Conservation (phyloP, 2,113 vertebrate species). For the Herpailurus yagouaroundi region DNA sequence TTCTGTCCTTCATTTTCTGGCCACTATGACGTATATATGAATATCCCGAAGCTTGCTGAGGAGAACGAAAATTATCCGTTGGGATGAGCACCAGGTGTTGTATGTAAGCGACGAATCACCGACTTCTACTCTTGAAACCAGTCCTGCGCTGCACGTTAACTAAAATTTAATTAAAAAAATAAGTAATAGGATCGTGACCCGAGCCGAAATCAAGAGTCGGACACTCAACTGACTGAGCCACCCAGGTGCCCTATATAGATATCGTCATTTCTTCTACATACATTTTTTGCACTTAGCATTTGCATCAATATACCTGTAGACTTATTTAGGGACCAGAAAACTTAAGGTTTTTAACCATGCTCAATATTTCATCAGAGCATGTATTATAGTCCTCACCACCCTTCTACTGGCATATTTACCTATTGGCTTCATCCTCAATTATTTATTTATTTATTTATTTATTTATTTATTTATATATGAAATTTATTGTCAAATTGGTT, state of each 20-base stretch:
- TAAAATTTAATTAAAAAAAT: too few relatives aligned
- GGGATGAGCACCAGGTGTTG: too few relatives aligned
- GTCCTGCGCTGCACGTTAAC: too few relatives aligned
- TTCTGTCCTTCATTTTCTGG: not conserved
- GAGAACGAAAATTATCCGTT: not conserved
- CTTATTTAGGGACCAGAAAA: not conserved
- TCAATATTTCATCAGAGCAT: constrained; percentile 25
- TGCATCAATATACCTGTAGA: not conserved
- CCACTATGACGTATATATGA: not conserved
- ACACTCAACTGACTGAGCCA: too few relatives aligned
- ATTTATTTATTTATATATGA: too few relatives aligned
- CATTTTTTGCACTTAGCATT: not conserved
- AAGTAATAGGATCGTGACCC: too few relatives aligned
- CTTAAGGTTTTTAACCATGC: not conserved
- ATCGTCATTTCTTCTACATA: not conserved
- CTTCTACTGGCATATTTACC: not conserved
- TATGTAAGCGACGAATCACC: too few relatives aligned
- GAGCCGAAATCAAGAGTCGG: too few relatives aligned
- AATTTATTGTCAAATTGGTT: too few relatives aligned
- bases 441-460: too few relatives aligned
- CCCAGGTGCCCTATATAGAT: not conserved
- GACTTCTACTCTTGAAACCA: too few relatives aligned
- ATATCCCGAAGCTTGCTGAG: not conserved
- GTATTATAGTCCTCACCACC: not conserved
- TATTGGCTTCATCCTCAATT: not conserved